Percentiles rank a stretch among this genome's conserved stretches.
Evolutionary conservation across 2,113 vertebrate species (phyloP).

Genomic region (Callocephalon fimbriatum): DNA sequence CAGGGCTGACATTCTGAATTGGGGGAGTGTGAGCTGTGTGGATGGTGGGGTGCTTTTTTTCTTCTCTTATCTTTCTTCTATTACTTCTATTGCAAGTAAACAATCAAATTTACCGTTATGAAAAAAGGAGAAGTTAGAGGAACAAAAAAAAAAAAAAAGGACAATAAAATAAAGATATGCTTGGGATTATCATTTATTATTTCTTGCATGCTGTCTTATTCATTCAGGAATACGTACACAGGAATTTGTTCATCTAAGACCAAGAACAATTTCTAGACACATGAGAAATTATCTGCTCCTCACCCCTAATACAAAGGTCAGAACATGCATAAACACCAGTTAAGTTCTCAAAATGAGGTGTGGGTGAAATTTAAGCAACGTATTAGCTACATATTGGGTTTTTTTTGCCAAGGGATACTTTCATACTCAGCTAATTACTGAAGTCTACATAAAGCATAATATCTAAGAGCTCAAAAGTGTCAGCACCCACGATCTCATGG

Average conservation of each 20-base stretch:
- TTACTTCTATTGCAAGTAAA: not conserved
- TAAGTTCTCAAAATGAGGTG: not conserved
- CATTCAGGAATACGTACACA: not conserved
- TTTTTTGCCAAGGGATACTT: not conserved
- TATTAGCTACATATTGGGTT: not conserved
- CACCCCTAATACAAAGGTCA: not conserved
- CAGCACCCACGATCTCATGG: not conserved
- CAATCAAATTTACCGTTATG: not conserved
- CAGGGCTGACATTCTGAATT: not conserved
- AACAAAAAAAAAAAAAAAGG: not conserved
- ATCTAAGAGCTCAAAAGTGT: not conserved
- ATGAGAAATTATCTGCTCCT: not conserved
- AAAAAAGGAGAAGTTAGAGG: not conserved
- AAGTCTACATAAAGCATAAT: not conserved
- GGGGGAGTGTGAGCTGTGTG: not conserved
- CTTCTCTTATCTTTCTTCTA: not conserved
- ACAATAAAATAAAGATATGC: not conserved
- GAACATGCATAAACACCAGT: not conserved
- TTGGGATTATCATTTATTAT: not conserved
- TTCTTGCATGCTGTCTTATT: not conserved
- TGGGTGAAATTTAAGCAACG: not conserved
- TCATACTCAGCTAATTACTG: not conserved
- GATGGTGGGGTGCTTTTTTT: rapidly evolving
- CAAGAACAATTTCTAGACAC: not conserved
- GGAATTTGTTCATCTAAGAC: not conserved